Evolutionary conservation across 2,113 vertebrate species (phyloP), one percentile per base, ranked within the genome.

Genomic region (Plestiodon gilberti): DNA sequence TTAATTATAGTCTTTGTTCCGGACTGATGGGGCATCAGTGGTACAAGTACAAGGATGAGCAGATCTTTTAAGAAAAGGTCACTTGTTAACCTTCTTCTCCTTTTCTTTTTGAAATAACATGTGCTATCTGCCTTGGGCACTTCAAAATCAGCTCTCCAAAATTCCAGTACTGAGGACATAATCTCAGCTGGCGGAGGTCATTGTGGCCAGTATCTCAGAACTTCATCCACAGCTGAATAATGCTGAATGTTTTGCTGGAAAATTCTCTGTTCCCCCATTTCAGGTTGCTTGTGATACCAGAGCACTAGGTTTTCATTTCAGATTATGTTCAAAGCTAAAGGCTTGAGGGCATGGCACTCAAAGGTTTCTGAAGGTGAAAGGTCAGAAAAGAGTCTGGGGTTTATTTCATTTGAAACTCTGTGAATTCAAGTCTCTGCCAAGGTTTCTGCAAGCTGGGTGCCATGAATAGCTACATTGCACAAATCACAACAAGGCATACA

Each of bases 11-110:
- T 84, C 18, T 87, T 83, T 61, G 43, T 43, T 23, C 30, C 67
- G 33, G 2, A 88, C 84, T 92, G 88, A 94, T 89, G 79, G 89
- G 76, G 64, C 88, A 35, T 52, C 59, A 73, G 38, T 81, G 84
- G 86, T 10, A 64, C 0, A 0, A 8, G 55, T 69, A 77, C 75
- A 75, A 81, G 82, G 67, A 71, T 79, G 5, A 30, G 3, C 1
- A 87, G 82, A 84, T 89, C 40, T 38, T 0, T 80, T 14, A 15
- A n/a, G 11, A 15, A 8, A 3, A 2, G 0, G 40, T 64, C 3
- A 38, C 25, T 78, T 23, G 57, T 48, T 76, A 57, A 67, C 48
- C 10, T 23, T 55, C 1, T 4, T 3, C 8, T 4, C 1, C 48
- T 11, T 35, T 61, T 18, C 28, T 33, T 10, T 22, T 82, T 59